These are phyloP conservation scores for Nasua narica DNA, from an alignment of 2,797 vertebrate genomes.

Conservation along the genomic window DNA sequence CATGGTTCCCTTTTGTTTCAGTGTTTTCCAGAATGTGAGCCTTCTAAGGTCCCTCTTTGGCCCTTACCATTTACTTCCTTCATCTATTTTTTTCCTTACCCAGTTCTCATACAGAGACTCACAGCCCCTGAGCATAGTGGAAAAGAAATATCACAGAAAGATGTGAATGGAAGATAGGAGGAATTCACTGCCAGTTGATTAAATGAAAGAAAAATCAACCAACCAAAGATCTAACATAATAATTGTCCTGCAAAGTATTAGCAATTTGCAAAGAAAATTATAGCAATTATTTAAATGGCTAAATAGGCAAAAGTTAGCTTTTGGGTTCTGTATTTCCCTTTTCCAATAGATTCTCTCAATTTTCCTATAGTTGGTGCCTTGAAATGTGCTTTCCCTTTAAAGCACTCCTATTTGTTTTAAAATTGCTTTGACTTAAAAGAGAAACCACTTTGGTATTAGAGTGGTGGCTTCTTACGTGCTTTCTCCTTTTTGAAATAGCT, in stretches of 20 bases:
- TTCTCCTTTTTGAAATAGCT: background rate
- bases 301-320: background rate
- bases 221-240: background rate
- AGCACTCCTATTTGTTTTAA: background rate
- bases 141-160: background rate
- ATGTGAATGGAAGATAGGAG: background rate
- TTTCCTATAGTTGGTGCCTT: background rate
- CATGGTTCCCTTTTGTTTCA: background rate
- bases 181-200: background rate
- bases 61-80: background rate
- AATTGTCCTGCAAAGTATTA: background rate
- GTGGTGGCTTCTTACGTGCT: background rate
- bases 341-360: background rate
- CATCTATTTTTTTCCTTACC: background rate
- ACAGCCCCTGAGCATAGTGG: background rate
- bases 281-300: background rate
- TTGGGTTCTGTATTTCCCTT: background rate
- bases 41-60: background rate
- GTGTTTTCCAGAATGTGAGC: background rate
- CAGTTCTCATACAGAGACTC: background rate
- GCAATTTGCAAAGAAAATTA: conserved; percentile 30
- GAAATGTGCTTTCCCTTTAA: background rate
- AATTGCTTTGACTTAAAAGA: background rate
- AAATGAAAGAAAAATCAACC: background rate
- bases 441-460: background rate